Evolutionary conservation across 2,888 invertebrate genomes (phyloP), one percentile per base, ranked within the genome.

Genomic region (Dromius quadrimaculatus): DNA sequence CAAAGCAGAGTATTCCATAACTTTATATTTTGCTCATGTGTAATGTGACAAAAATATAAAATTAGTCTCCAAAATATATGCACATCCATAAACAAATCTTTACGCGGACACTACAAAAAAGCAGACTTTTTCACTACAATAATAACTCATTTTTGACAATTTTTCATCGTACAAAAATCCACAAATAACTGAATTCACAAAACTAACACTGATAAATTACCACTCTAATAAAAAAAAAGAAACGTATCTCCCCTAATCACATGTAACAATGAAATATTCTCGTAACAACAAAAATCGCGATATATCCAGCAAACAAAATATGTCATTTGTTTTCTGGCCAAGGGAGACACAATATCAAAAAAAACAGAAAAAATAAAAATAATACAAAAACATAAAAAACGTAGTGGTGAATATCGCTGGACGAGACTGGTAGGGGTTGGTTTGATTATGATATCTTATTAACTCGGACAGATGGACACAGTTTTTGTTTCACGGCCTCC

Each of bases 401-500:
- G 17, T 28, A n/a, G n/a, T n/a, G 50, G 50, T 54, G 50, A 28
- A 28, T 17, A 54, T 54, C 50, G 50, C 6, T 17, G 17, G 50
- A 11, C 15, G 4, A 13, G 50, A 15, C 5, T 15, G 50, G 11
- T 13, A 15, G 50, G 28, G 50, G 50, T 28, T 28, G 8, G 20
- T 64, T 64, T 47, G 70, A 71, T 71, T 73, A 73, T 72, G 74
- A 73, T 76, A 75, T 77, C 77, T 77, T 77, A 76, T 76, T 76
- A 76, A 75, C 70, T 66, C 66, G 71, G 69, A 72, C 73, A 71
- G 68, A 71, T 66, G 74, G 78, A 81, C 81, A 81, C 76, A 76
- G 78, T 79, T 81, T 81, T 79, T 79, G 77, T 81, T 81, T 82
- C 81, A 80, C 78, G 78, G 79, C 59, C 76, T 76, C 77, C 78